phyloP scores from a whole-genome alignment of 1,140 invertebrate genomes.

The Lasaia peninsularis region DNA sequence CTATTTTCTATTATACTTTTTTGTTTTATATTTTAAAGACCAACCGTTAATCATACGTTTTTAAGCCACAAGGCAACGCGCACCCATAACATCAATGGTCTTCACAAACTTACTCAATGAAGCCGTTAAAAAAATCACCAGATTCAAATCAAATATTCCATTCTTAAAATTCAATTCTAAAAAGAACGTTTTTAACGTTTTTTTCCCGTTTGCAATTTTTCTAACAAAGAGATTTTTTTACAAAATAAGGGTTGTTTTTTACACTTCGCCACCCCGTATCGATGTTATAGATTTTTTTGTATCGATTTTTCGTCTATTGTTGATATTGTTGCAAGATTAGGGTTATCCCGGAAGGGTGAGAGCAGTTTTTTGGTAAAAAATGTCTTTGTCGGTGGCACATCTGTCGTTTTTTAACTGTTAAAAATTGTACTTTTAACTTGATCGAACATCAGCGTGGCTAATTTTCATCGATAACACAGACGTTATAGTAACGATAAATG shows the following conservation, averaged over 20 bases:
- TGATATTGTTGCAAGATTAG: constrained; percentile 2
- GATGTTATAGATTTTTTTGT: constrained; percentile 12
- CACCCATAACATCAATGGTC: too few species aligned
- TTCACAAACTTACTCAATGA: too few species aligned
- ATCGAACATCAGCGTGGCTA: background rate
- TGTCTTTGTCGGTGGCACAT: constrained; percentile 5
- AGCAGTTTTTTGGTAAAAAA: constrained; percentile 5
- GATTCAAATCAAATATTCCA: background rate
- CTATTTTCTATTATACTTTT: too few species aligned
- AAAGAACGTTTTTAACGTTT: constrained; percentile 1
- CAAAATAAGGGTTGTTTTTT: constrained; percentile 10
- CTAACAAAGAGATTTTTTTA: background rate
- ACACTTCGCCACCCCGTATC: constrained; percentile 6
- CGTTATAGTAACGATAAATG: too few species aligned
- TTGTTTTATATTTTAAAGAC: too few species aligned
- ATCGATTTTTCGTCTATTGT: constrained; percentile 9
- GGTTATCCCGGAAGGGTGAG: constrained; percentile 6
- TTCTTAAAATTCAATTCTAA: constrained; percentile 10
- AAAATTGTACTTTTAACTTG: constrained; percentile 2
- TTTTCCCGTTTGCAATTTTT: background rate
- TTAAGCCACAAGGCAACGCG: too few species aligned
- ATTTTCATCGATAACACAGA: too few species aligned
- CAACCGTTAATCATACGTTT: too few species aligned
- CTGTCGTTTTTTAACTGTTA: constrained; percentile 1
- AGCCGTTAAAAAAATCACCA: too few species aligned